Percentiles rank a stretch among this genome's conserved stretches.
Evolutionary conservation across 2,888 invertebrate species (phyloP).

Genomic region (Nesidiocoris tenuis): DNA sequence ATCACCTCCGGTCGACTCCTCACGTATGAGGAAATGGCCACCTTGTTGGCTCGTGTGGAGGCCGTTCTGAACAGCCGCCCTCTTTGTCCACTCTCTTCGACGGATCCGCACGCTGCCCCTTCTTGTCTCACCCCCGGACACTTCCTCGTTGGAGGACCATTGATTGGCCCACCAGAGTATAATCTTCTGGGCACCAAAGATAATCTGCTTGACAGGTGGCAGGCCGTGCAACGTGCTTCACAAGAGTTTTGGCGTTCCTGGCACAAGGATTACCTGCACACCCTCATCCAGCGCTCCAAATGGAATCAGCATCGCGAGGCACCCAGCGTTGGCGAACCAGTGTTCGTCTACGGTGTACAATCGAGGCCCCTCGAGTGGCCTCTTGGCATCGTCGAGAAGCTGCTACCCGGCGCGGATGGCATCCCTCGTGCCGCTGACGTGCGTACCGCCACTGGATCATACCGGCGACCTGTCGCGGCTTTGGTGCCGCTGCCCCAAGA

Average conservation of each 20-base stretch:
- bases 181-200: not conserved
- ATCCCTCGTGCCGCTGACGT: no score
- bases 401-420: no score
- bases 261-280: not conserved
- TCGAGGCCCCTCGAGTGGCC: no score
- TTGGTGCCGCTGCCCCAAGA: no score
- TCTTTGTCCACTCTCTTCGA: not conserved
- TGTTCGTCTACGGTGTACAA: no score
- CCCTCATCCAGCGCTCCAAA: not conserved
- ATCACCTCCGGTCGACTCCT: constrained; percentile 13
- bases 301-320: not conserved
- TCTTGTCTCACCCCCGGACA: constrained; percentile 3
- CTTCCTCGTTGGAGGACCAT: constrained; percentile 7
- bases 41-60: constrained; percentile 22
- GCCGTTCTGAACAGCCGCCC: constrained; percentile 40
- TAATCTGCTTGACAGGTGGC: constrained; percentile 1
- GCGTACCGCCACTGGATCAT: no score
- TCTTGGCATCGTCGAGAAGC: no score
- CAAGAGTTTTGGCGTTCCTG: constrained; percentile 13
- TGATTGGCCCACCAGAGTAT: not conserved
- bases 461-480: no score
- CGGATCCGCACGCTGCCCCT: not conserved
- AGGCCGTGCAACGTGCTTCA: not conserved
- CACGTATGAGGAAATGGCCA: constrained; percentile 34
- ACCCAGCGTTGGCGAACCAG: no score